Evolutionary conservation across 2,113 vertebrate species (phyloP).

Genomic region (Gymnarchus niloticus): DNA sequence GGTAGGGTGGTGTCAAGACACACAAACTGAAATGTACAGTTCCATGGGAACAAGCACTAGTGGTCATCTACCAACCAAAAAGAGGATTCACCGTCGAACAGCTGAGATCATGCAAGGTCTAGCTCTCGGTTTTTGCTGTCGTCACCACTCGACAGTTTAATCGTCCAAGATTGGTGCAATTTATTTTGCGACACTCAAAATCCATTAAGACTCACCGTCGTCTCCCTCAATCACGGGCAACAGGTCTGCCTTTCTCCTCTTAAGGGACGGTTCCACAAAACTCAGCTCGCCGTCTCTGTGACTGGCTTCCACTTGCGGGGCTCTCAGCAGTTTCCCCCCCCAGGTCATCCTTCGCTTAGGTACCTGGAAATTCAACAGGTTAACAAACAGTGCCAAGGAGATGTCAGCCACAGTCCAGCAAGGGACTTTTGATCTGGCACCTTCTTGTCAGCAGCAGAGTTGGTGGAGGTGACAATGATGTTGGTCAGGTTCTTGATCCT

Average conservation of each 20-base stretch:
- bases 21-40: neutral
- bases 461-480: constrained; percentile 77
- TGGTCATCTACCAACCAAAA: neutral
- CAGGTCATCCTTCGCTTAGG: constrained; percentile 87
- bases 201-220: constrained; percentile 60
- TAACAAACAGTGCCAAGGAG: neutral
- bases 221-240: constrained; percentile 52
- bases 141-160: no score
- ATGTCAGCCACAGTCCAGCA: neutral
- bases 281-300: constrained; percentile 30
- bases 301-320: neutral
- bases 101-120: neutral
- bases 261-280: constrained; percentile 41
- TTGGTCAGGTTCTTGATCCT: constrained; percentile 79
- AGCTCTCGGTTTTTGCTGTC: neutral
- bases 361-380: constrained; percentile 48
- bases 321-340: constrained; percentile 72
- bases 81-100: neutral
- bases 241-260: constrained; percentile 42
- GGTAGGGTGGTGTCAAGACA: neutral
- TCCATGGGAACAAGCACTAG: neutral
- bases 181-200: neutral
- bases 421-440: constrained; percentile 46
- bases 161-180: neutral
- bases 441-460: constrained; percentile 54